Percentiles rank a stretch among this genome's conserved stretches.
phyloP scores from a whole-genome alignment of 53 echinoderm and acorn worm genomes.

The Mesocentrotus franciscanus region DNA sequence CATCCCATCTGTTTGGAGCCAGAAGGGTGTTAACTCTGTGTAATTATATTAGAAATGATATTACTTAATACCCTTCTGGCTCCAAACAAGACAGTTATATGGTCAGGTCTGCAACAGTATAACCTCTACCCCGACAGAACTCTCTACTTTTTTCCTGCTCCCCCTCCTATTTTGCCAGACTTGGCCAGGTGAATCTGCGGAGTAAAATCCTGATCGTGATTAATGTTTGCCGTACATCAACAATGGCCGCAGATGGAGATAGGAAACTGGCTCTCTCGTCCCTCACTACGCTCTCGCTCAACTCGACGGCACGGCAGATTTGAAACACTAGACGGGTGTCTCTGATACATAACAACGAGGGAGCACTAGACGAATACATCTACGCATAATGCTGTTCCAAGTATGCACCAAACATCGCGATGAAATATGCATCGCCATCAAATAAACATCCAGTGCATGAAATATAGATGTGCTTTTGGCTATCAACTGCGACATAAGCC shows the following conservation, averaged over 20 bases:
- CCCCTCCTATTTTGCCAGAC: not conserved
- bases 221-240: constrained; percentile 49
- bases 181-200: constrained; percentile 9
- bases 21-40: no score
- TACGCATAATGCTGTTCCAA: constrained; percentile 26
- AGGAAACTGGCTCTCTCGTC: constrained; percentile 34
- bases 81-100: not conserved
- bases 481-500: not conserved
- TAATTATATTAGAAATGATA: no score
- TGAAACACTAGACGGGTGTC: constrained; percentile 30
- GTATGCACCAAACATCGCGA: constrained; percentile 7
- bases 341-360: not conserved
- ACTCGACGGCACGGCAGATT: not conserved
- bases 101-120: not conserved
- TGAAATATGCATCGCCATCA: constrained; percentile 44
- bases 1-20: no score
- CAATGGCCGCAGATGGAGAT: constrained; percentile 37
- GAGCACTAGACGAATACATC: not conserved
- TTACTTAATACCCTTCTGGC: no score
- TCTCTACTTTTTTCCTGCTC: not conserved
- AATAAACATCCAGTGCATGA: not conserved
- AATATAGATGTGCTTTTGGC: constrained; percentile 27
- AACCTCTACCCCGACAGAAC: not conserved
- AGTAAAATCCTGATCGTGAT: constrained; percentile 21
- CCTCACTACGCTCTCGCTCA: constrained; percentile 17